Evolutionary conservation across 2,113 vertebrate species (phyloP), one percentile per base, ranked within the genome.

Genomic region (Marmota flaviventris): DNA sequence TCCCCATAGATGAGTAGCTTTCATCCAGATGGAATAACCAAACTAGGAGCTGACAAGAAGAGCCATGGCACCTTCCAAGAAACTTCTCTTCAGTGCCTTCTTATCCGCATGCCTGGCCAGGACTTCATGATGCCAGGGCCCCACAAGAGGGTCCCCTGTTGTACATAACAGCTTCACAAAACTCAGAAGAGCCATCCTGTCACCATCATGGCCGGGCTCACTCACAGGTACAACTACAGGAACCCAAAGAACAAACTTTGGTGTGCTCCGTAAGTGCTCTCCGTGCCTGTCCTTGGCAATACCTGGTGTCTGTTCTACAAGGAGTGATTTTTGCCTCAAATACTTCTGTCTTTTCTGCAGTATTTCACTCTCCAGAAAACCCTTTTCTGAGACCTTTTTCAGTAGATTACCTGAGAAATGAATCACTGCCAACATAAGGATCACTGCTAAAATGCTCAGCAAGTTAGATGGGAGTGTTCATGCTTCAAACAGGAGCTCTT

Each of bases 301-400:
- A 17, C 34, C 75, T 14, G 7, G 8, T 42, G 14, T 82, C 37
- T 1, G 37, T 9, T 69, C 20, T 29, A 11, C 1, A 6, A 42
- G 17, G 9, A 83, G 48, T 67, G 24, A 22, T 39, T 48, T 37
- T 22, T 20, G 17, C 34, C 29, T 86, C 8, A 27, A 65, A 37
- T 29, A 73, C n/a, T 58, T 85, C 37, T 69, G 32, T 86, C 51
- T 37, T 92, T 82, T 91, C 67, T 85, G 48, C 14, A 61, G 29
- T 34, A 78, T 89, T 48, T 42, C 63, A 61, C 24, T n/a, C 34
- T 94, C 84, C 53, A 91, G 69, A 45, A 86, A 92, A 93, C 7
- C n/a, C 45, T 84, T 14, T 61, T 32, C 27, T 39, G 58, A 78
- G 39, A 70, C 17, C 17, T 10, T 39, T 63, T 94, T 37, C 37